phyloP scores from a whole-genome alignment of 2,797 vertebrate genomes.

The Smutsia gigantea region DNA sequence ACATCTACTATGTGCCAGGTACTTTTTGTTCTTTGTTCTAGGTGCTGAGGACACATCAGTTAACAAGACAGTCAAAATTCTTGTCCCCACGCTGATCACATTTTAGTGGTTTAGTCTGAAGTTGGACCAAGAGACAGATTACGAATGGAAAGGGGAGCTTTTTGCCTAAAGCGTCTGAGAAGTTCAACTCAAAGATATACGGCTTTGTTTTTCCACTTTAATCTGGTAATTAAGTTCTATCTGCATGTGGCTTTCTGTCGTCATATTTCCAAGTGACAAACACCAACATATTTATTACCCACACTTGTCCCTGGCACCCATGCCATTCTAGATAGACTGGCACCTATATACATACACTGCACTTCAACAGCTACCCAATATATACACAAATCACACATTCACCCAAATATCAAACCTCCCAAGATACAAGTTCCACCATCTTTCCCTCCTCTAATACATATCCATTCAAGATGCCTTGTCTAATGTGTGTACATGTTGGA shows the following conservation, averaged over 20 bases:
- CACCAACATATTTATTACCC: background rate
- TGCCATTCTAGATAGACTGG: background rate
- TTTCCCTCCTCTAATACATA: background rate
- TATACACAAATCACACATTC: background rate
- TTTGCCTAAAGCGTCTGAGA: background rate
- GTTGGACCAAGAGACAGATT: background rate
- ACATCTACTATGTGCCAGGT: background rate
- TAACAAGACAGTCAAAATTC: background rate
- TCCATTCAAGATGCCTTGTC: background rate
- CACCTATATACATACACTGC: background rate
- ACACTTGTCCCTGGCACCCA: background rate
- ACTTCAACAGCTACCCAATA: background rate
- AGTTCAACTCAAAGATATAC: background rate
- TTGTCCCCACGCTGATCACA: background rate
- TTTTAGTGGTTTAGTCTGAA: slow-evolving; percentile 38
- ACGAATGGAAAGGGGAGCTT: background rate
- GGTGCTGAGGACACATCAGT: background rate
- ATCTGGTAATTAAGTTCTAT: background rate
- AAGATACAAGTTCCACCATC: background rate
- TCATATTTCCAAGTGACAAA: background rate
- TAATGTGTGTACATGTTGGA: background rate
- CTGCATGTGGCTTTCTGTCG: background rate
- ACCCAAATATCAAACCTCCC: background rate
- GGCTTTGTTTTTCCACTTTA: slow-evolving; percentile 6
- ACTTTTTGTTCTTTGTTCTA: slow-evolving; percentile 1